Conservation (phyloP, 2,888 invertebrate species). For the Amblyjoppa proteus region DNA sequence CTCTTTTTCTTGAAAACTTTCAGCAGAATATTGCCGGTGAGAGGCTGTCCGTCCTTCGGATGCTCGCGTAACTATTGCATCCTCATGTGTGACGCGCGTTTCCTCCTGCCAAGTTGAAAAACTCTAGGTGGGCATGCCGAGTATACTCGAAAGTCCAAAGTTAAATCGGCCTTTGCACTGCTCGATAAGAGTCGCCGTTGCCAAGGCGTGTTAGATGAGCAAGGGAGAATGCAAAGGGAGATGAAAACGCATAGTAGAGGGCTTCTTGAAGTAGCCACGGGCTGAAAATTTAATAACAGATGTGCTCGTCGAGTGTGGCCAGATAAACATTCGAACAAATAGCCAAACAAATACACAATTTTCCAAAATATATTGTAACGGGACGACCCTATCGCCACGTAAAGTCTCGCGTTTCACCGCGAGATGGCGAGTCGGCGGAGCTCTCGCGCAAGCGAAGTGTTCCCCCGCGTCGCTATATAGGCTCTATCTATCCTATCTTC, state of each 20-base stretch:
- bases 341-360: too few species aligned
- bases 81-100: not conserved
- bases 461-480: too few species aligned
- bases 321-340: too few species aligned
- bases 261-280: not conserved
- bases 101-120: not conserved
- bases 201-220: not conserved
- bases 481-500: too few species aligned
- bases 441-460: too few species aligned
- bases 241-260: not conserved
- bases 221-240: not conserved
- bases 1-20: not conserved
- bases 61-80: not conserved
- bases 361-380: too few species aligned
- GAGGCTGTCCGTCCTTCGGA: not conserved
- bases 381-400: too few species aligned
- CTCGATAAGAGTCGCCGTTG: not conserved
- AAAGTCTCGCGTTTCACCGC: too few species aligned
- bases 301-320: not conserved
- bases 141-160: not conserved
- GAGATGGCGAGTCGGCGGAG: too few species aligned
- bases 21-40: not conserved
- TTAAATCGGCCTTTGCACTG: not conserved
- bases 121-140: not conserved
- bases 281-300: not conserved